phyloP scores from a whole-genome alignment of 2,888 invertebrate species.

The Disparrhopalites patrizii region DNA sequence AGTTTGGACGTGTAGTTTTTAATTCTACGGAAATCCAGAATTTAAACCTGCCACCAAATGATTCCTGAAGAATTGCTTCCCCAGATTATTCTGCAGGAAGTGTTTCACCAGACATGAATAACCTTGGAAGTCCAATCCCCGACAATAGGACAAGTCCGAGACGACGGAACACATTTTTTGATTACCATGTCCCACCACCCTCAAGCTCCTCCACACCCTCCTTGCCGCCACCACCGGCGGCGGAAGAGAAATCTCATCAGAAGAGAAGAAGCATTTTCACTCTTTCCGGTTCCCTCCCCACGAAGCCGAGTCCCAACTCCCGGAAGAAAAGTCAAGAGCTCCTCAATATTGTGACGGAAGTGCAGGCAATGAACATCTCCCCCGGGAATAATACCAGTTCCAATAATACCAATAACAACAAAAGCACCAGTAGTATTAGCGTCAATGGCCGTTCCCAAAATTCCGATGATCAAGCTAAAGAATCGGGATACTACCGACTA shows the following conservation, averaged over 20 bases:
- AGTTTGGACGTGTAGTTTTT: too few species aligned
- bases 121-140: too few species aligned
- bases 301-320: not conserved
- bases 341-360: not conserved
- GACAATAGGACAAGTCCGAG: too few species aligned
- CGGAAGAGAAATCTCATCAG: not conserved
- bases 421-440: not conserved
- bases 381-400: not conserved
- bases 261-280: conserved; percentile 18
- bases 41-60: too few species aligned
- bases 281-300: not conserved
- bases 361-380: not conserved
- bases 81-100: too few species aligned
- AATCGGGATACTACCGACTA: not conserved
- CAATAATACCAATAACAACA: not conserved
- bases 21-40: too few species aligned
- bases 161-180: not conserved
- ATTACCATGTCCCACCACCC: too few species aligned
- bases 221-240: not conserved
- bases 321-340: not conserved
- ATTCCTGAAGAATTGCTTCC: too few species aligned
- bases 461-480: not conserved
- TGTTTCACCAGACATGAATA: too few species aligned
- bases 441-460: not conserved
- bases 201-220: too few species aligned